phyloP scores from a whole-genome alignment of 2,797 vertebrate genomes.

The Craterocephalus amniculus region DNA sequence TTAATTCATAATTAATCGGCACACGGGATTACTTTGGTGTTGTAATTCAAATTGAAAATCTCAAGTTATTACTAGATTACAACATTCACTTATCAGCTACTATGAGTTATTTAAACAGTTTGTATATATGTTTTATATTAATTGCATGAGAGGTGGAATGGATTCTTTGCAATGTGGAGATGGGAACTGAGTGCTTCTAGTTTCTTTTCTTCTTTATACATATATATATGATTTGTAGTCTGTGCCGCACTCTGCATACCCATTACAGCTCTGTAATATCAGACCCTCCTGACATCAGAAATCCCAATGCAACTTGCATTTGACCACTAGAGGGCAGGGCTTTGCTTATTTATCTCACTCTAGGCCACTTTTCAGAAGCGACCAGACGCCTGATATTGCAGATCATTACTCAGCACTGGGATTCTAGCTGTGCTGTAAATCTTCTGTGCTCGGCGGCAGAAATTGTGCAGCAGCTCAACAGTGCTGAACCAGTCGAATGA shows the following conservation, averaged over 20 bases:
- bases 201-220: too few species aligned
- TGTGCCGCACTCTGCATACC: neutral
- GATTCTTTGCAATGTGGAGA: too few species aligned
- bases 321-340: constrained; percentile 56
- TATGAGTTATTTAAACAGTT: too few species aligned
- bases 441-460: constrained; percentile 27
- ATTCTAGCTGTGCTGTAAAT: constrained; percentile 49
- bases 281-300: neutral
- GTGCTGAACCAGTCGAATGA: constrained; percentile 51
- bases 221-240: neutral
- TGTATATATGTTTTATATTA: too few species aligned
- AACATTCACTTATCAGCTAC: too few species aligned
- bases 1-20: too few species aligned
- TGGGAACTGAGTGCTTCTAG: too few species aligned
- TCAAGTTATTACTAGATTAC: too few species aligned
- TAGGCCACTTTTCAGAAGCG: constrained; percentile 10
- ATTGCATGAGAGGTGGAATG: too few species aligned
- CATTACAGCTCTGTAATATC: neutral
- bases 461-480: constrained; percentile 39
- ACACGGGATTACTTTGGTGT: too few species aligned
- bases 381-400: constrained; percentile 35
- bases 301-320: constrained; percentile 1
- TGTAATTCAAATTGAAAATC: too few species aligned
- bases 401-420: constrained; percentile 56
- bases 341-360: constrained; percentile 12